phyloP scores from a whole-genome alignment of 2,113 vertebrate genomes.

The Oncorhynchus tshawytscha region DNA sequence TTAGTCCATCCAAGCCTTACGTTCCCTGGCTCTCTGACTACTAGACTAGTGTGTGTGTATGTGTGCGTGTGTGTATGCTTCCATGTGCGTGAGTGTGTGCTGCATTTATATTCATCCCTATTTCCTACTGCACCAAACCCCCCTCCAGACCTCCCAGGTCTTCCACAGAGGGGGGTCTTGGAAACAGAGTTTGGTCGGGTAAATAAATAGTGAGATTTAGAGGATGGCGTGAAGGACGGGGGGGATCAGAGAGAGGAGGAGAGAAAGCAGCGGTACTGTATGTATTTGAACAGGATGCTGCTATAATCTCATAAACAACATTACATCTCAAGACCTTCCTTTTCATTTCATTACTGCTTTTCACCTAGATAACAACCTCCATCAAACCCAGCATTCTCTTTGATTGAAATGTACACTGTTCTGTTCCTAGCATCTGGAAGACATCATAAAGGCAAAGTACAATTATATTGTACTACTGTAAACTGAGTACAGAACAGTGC shows the following conservation, averaged over 20 bases:
- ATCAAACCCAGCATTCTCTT: neutral
- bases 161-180: slow-evolving; percentile 13
- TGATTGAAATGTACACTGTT: neutral
- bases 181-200: slow-evolving; percentile 26
- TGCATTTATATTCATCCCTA: neutral
- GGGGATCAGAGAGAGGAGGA: slow-evolving; percentile 27
- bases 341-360: neutral
- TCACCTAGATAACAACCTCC: neutral
- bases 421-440: neutral
- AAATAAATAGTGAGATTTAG: slow-evolving; percentile 41
- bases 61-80: neutral
- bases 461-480: neutral
- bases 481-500: slow-evolving; percentile 7
- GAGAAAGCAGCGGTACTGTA: slow-evolving; percentile 1
- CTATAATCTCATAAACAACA: slow-evolving; percentile 33
- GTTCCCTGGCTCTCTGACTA: neutral
- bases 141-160: slow-evolving; percentile 11
- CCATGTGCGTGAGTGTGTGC: neutral
- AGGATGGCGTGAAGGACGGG: neutral
- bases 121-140: slow-evolving; percentile 15
- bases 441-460: no score
- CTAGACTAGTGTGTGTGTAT: neutral
- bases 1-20: neutral
- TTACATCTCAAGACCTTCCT: slow-evolving; percentile 7
- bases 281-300: no score